Conservation (phyloP, 2,888 invertebrate genomes). For the Ornithoptera alexandrae region DNA sequence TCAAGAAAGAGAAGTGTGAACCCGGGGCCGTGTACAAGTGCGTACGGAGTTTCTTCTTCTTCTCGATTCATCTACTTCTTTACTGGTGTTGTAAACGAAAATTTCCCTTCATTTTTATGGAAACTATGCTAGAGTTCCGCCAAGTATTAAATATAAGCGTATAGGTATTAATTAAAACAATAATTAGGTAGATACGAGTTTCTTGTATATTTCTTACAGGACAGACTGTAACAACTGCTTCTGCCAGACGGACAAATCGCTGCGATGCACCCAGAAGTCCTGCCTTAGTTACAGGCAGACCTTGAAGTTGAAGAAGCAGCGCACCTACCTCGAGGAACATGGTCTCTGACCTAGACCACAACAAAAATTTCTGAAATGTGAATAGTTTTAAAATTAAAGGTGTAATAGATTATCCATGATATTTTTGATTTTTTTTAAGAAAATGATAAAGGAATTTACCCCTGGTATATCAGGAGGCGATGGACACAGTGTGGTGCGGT, state of each 20-base stretch:
- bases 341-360: constrained; percentile 39
- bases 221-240: constrained; percentile 62
- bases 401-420: background rate
- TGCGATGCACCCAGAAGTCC: constrained; percentile 60
- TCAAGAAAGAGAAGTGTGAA: constrained; percentile 42
- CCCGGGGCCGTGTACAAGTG: constrained; percentile 53
- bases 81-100: too few species aligned
- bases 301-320: constrained; percentile 42
- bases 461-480: too few species aligned
- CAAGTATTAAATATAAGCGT: background rate
- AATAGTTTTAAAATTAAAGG: background rate
- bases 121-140: background rate
- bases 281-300: constrained; percentile 55
- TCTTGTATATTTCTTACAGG: constrained; percentile 37
- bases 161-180: too few species aligned
- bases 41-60: constrained; percentile 15
- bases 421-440: too few species aligned
- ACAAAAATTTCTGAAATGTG: background rate
- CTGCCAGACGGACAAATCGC: constrained; percentile 49
- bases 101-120: too few species aligned
- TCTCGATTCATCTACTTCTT: too few species aligned
- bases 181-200: too few species aligned
- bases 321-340: constrained; percentile 41
- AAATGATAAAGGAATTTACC: too few species aligned
- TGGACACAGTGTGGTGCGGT: too few species aligned